These are phyloP conservation scores for Papilio protenor DNA, from an alignment of 2,888 invertebrate genomes.

Conservation along the genomic window DNA sequence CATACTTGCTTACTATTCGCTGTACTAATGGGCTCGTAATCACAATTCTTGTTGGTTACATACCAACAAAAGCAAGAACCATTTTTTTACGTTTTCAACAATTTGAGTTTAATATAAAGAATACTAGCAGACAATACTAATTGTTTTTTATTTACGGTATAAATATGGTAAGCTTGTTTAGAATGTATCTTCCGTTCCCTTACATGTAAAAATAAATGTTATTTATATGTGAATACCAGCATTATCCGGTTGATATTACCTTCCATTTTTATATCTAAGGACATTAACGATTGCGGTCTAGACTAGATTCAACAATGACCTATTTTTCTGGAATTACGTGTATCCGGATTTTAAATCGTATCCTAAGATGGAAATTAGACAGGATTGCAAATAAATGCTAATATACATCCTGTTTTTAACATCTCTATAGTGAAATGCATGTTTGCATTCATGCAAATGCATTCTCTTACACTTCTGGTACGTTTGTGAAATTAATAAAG, in stretches of 20 bases:
- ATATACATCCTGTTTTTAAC: too few relatives aligned
- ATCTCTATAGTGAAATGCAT: too few relatives aligned
- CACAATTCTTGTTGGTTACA: slow-evolving; percentile 48
- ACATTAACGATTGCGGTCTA: background rate
- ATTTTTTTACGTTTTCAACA: background rate
- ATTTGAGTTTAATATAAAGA: background rate
- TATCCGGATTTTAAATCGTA: background rate
- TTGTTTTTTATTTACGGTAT: background rate
- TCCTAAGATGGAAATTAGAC: background rate
- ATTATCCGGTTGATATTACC: background rate
- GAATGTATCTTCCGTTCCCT: background rate
- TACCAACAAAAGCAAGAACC: background rate
- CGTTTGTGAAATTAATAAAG: background rate
- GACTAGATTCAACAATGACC: background rate
- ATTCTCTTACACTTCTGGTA: too few relatives aligned
- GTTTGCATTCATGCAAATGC: too few relatives aligned
- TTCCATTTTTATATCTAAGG: background rate
- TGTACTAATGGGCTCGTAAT: slow-evolving; percentile 28
- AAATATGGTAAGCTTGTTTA: background rate
- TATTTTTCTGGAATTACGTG: background rate
- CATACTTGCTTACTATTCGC: slow-evolving; percentile 27
- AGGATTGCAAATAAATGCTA: too few relatives aligned
- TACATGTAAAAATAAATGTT: background rate
- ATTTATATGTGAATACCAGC: background rate
- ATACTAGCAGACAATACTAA: background rate